Conservation (phyloP, 2,113 vertebrate species). For the Chloropsis cyanopogon region DNA sequence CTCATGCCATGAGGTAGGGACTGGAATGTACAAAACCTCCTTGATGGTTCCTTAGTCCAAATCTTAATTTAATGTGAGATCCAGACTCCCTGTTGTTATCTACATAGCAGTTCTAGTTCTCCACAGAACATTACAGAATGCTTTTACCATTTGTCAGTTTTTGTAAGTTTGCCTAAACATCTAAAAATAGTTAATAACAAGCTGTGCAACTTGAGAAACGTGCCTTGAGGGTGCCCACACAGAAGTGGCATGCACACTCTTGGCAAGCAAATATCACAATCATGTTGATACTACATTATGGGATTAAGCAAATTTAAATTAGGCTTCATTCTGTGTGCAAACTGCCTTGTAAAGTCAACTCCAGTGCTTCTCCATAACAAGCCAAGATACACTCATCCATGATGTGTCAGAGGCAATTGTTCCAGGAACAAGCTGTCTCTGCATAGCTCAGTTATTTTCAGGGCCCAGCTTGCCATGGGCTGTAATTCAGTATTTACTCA, state of each 20-base stretch:
- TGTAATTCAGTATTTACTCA: slow-evolving; percentile 32
- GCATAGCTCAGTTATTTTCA: slow-evolving; percentile 38
- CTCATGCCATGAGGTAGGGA: background rate
- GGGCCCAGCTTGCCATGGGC: background rate
- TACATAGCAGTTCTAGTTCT: background rate
- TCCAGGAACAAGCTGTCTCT: slow-evolving; percentile 33
- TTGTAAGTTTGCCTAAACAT: slow-evolving; percentile 42
- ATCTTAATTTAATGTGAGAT: background rate
- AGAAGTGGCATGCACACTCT: slow-evolving; percentile 42
- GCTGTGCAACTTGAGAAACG: slow-evolving; percentile 40
- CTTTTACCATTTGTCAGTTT: slow-evolving; percentile 43
- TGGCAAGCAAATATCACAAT: slow-evolving; percentile 32
- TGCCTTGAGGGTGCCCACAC: slow-evolving; percentile 41
- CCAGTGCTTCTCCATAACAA: background rate
- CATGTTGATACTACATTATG: slow-evolving; percentile 40
- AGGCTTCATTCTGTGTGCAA: slow-evolving; percentile 26
- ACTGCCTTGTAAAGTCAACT: slow-evolving; percentile 63
- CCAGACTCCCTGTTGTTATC: slow-evolving; percentile 9
- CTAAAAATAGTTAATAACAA: slow-evolving; percentile 56
- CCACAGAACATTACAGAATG: background rate
- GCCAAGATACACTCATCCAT: slow-evolving; percentile 31
- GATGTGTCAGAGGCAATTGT: slow-evolving; percentile 15
- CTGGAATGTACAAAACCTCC: background rate
- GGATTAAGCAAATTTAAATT: slow-evolving; percentile 46
- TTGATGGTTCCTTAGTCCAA: background rate